phyloP scores from a whole-genome alignment of 1,140 invertebrate genomes.

The Panagrolaimus sp. region DNA sequence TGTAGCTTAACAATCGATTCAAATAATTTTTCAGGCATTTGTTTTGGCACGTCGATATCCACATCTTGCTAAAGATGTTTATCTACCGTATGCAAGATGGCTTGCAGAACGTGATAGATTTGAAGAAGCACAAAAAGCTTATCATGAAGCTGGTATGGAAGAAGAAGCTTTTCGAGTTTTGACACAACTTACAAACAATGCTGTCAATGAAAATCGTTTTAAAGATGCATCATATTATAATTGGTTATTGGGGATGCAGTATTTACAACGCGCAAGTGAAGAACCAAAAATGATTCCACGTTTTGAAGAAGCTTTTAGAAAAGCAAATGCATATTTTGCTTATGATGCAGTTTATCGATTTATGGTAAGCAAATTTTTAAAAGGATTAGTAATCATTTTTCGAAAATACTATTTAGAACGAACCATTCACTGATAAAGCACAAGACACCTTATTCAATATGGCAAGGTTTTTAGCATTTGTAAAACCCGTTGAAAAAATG shows the following conservation, averaged over 20 bases:
- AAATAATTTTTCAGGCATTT: conserved; percentile 67
- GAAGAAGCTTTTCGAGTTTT: conserved; percentile 82
- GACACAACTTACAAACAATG: conserved; percentile 79
- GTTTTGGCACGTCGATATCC: conserved; percentile 76
- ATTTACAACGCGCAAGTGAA: conserved; percentile 70
- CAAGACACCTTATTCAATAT: conserved; percentile 91
- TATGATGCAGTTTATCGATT: conserved; percentile 87
- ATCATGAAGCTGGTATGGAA: conserved; percentile 85
- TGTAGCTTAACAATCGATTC: conserved; percentile 16
- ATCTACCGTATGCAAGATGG: conserved; percentile 88
- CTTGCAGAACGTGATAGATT: conserved; percentile 89
- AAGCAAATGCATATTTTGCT: conserved; percentile 89
- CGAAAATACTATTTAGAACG: conserved; percentile 66
- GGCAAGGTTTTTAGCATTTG: conserved; percentile 69
- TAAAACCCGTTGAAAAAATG: conserved; percentile 65
- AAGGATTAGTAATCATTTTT: neutral
- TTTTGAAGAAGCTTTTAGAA: conserved; percentile 56
- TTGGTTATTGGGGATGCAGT: conserved; percentile 83
- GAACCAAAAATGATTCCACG: conserved; percentile 24
- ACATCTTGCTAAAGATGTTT: conserved; percentile 76
- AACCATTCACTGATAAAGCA: conserved; percentile 88
- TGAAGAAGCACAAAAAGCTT: conserved; percentile 91
- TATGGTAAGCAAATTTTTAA: conserved; percentile 63
- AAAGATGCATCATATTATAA: conserved; percentile 90
- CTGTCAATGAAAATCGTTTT: conserved; percentile 80